phyloP scores from a whole-genome alignment of 1,140 invertebrate genomes.

The Pollicipes pollicipes region DNA sequence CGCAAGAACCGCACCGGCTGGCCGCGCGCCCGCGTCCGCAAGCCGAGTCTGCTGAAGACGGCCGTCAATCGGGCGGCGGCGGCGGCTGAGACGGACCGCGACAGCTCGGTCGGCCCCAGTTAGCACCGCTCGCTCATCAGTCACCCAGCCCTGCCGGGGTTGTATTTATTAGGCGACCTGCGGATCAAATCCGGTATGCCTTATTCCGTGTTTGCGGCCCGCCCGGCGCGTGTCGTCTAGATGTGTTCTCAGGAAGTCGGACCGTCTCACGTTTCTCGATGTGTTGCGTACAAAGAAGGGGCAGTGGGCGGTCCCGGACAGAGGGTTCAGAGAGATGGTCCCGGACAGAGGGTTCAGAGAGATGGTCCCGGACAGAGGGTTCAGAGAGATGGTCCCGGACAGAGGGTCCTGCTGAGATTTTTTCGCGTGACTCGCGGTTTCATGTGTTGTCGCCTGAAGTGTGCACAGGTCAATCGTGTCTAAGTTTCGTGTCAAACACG shows the following conservation, averaged over 20 bases:
- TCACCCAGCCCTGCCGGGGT: neutral
- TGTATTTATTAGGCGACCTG: neutral
- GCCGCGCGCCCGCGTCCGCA: neutral
- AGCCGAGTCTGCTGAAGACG: neutral
- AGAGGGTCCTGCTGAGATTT: too few relatives aligned
- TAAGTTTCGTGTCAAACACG: neutral
- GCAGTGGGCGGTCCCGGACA: too few relatives aligned
- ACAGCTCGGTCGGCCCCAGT: neutral
- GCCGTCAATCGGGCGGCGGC: neutral
- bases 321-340: too few relatives aligned
- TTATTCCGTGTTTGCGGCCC: neutral
- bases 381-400: too few relatives aligned
- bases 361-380: too few relatives aligned
- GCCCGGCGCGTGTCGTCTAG: neutral
- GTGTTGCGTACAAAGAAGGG: neutral
- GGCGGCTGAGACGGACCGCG: neutral
- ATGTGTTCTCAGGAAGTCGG: neutral
- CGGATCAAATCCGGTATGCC: neutral
- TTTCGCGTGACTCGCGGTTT: too few relatives aligned
- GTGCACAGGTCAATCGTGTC: neutral
- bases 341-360: too few relatives aligned
- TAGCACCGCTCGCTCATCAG: too few relatives aligned
- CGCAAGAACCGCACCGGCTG: neutral
- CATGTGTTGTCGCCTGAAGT: too few relatives aligned
- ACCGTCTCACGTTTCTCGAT: neutral